A percentile compares a stretch with the other conserved stretches of the same genome.
These are phyloP conservation scores for Girardinichthys multiradiatus DNA, from an alignment of 2,113 vertebrate genomes.

Conservation along the genomic window DNA sequence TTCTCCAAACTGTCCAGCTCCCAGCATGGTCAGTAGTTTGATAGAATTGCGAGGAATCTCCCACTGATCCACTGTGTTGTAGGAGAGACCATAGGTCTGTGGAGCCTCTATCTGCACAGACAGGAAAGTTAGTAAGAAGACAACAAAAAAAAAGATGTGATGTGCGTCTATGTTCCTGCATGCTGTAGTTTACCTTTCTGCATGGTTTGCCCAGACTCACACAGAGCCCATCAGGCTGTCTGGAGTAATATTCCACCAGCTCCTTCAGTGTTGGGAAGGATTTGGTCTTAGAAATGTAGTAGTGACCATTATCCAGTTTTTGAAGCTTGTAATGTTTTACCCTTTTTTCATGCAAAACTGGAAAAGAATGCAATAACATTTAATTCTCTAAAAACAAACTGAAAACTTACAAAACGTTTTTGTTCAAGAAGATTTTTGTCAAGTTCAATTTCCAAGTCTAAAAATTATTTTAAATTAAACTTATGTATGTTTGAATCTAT, in stretches of 20 bases:
- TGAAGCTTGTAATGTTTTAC: slow-evolving; percentile 93
- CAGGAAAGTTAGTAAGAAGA: too few species aligned
- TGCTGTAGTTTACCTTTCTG: slow-evolving; percentile 82
- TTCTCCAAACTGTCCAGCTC: slow-evolving; percentile 95
- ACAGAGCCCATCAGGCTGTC: slow-evolving; percentile 84
- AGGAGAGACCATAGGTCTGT: slow-evolving; percentile 85
- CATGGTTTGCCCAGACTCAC: slow-evolving; percentile 85
- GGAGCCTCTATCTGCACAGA: slow-evolving; percentile 55
- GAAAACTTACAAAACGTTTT: too few species aligned
- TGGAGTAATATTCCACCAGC: slow-evolving; percentile 85
- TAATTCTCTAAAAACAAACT: neutral
- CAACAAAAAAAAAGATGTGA: too few species aligned
- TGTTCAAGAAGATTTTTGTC: too few species aligned
- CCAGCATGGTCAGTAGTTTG: slow-evolving; percentile 84
- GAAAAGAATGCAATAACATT: slow-evolving; percentile 16
- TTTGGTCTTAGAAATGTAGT: slow-evolving; percentile 79
- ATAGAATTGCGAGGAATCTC: slow-evolving; percentile 91
- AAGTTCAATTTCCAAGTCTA: too few species aligned
- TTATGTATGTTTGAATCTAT: too few species aligned
- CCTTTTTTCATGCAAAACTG: slow-evolving; percentile 83
- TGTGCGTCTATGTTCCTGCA: neutral
- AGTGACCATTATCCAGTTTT: slow-evolving; percentile 78
- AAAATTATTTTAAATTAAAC: too few species aligned
- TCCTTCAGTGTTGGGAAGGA: slow-evolving; percentile 82
- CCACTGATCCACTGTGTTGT: slow-evolving; percentile 94